Base-by-base conservation (phyloP, 2,797 vertebrate genomes). In the Sebastes diploproa region DNA sequence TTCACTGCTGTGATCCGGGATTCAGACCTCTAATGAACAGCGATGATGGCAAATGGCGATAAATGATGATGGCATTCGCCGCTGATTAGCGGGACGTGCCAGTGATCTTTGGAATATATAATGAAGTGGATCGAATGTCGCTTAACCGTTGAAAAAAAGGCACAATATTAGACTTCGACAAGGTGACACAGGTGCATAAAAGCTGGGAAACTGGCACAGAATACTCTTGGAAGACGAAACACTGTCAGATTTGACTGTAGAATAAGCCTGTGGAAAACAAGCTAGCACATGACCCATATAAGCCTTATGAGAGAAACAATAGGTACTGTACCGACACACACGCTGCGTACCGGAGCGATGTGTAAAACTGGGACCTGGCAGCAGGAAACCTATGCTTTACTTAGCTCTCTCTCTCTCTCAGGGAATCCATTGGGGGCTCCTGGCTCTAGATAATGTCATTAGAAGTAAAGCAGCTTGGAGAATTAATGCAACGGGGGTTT, bases 381-480 rank as follows among this genome's bases (percentile, higher is more conserved):
- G 80, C 2, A 86, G 78, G 71, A 89, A 91, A 82, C 75, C 80
- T 82, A 25, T 68, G 74, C 75, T 89, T 82, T 84, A 54, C 84
- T 85, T 78, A 69, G 78, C 70, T 79, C 75, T 77, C 59, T 66
- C 72, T 63, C 72, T 85, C 76, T 86, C 75, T 77, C 55, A 75
- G 85, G 83, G 82, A 93, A 89, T 88, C 83, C 88, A 88, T 32
- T 67, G 80, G 79, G 88, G 85, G 82, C 75, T 88, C 84, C 88
- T 85, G 78, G 85, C 88, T 94, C 87, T 79, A 82, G 78, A 91
- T 89, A 92, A 92, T 91, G 90, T 90, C 89, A 92, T 89, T 87
- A 89, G 86, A 92, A 75, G 79, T 77, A 80, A 89, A 92, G 82
- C 82, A 86, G 83, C 79, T 86, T 80, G 75, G 79, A 85, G 84